Conservation (phyloP, 2,797 vertebrate genomes). For the Protonibea diacanthus region DNA sequence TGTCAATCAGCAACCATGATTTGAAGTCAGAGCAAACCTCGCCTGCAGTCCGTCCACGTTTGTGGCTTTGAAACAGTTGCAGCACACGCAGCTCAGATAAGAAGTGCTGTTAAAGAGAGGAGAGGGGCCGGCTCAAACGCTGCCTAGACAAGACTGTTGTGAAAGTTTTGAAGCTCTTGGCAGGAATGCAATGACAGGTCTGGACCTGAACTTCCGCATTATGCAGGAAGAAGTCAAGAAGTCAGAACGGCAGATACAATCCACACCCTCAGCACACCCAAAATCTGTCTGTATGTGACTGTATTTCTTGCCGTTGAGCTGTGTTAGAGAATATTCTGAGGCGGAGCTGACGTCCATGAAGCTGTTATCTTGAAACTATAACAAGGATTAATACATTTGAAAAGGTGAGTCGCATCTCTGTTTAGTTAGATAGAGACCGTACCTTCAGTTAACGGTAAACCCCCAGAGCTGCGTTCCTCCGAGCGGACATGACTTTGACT, state of each 20-base stretch:
- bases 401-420: constrained; percentile 73
- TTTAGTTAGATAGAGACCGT: not conserved
- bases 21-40: not conserved
- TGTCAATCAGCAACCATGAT: constrained; percentile 25
- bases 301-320: constrained; percentile 26
- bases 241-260: constrained; percentile 66
- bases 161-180: constrained; percentile 61
- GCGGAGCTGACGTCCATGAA: constrained; percentile 48
- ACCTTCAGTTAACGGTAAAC: constrained; percentile 41
- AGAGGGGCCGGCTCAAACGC: not conserved
- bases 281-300: constrained; percentile 36
- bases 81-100: constrained; percentile 45
- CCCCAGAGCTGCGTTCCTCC: not conserved
- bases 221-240: constrained; percentile 79
- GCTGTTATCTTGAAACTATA: constrained; percentile 46
- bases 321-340: constrained; percentile 24
- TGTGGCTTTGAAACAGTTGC: not conserved
- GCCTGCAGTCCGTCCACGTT: not conserved
- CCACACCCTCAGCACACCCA: constrained; percentile 53
- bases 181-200: constrained; percentile 85
- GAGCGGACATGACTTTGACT: not conserved
- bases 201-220: constrained; percentile 87
- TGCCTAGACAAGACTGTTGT: constrained; percentile 71
- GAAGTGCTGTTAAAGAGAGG: constrained; percentile 7
- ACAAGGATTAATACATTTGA: constrained; percentile 45